These are phyloP conservation scores for Drosophila demipolita DNA, from an alignment of 2,888 invertebrate genomes.

Conservation along the genomic window DNA sequence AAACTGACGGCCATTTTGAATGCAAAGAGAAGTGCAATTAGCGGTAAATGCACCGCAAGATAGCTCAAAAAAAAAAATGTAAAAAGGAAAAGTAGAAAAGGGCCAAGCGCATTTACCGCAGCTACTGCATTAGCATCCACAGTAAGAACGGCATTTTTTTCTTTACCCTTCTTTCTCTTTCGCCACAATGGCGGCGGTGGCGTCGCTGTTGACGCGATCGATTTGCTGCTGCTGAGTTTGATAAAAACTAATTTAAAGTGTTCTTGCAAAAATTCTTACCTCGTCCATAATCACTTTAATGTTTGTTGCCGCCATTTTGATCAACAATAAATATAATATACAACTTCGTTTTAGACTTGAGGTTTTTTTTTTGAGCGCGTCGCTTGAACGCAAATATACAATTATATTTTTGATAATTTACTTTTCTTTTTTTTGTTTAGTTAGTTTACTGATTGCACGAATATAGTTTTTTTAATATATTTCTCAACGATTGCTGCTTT, in stretches of 20 bases:
- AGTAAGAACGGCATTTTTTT: conserved; percentile 55
- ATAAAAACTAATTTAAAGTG: neutral
- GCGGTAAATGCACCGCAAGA: conserved; percentile 52
- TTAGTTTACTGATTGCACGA: conserved; percentile 50
- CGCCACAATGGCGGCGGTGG: conserved; percentile 53
- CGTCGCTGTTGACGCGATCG: conserved; percentile 25
- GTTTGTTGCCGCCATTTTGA: conserved; percentile 72
- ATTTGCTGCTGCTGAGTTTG: conserved; percentile 7
- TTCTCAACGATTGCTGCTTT: conserved; percentile 58
- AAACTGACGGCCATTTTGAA: conserved; percentile 60
- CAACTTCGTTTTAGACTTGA: conserved; percentile 18
- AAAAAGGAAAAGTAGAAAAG: conserved; percentile 19
- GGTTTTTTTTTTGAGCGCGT: conserved; percentile 38
- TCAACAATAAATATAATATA: conserved; percentile 36
- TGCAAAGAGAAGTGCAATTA: conserved; percentile 30
- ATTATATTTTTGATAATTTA: conserved; percentile 9
- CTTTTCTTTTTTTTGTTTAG: conserved; percentile 9
- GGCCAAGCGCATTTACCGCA: conserved; percentile 48
- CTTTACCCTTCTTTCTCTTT: conserved; percentile 36
- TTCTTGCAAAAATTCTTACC: conserved; percentile 59
- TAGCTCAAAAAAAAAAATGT: conserved; percentile 4
- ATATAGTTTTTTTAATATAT: conserved; percentile 25
- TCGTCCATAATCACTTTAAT: conserved; percentile 69
- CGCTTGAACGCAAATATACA: conserved; percentile 24
- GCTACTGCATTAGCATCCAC: conserved; percentile 30